Evolutionary conservation across 1,140 invertebrate species (phyloP), one percentile per base, ranked within the genome.

Genomic region (Hylaeus anthracinus): DNA sequence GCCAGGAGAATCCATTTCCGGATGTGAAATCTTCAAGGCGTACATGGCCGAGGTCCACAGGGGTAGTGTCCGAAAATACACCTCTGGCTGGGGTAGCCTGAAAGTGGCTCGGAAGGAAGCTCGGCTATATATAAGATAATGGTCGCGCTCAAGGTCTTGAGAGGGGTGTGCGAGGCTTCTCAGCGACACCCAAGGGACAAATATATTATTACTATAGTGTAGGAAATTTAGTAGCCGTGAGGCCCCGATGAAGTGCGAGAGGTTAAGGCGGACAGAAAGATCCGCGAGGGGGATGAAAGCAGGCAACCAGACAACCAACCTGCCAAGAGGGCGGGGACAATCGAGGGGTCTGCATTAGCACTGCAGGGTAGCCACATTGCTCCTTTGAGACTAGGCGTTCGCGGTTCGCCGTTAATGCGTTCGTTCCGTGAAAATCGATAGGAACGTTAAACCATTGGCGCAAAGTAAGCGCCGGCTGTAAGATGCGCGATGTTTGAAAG

Each of bases 181-280:
- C 74, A 88, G 87, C 87, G 87, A 85, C 87, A 75, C 87, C 87
- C 87, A 9, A 67, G 87, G 87, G 87, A 88, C 82, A 88, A 81
- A 88, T 88, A 88, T 88, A 88, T 88, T 88, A 88, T 88, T 88
- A 88, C 86, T 84, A 88, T 88, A 88, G 87, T 87, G 84, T 86
- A 86, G 87, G 86, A 86, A 84, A 87, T 83, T 84, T 87, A 87
- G 86, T 76, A 87, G 85, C 78, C 74, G 77, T 56, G 74, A 78
- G 67, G 61, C 69, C 83, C 85, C 83, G 86, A 88, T 88, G 86
- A 88, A 88, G 86, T 88, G 86, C 86, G 72, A 81, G 86, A 82
- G 82, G 71, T 70, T 65, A 69, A 66, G 65, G 73, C 15, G 63
- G 43, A 58, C 56, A 75, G 71, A 81, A 87, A 87, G 73, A 83